Base-by-base conservation (phyloP, 1,140 invertebrate species). In the Brachionus manjavacas region DNA sequence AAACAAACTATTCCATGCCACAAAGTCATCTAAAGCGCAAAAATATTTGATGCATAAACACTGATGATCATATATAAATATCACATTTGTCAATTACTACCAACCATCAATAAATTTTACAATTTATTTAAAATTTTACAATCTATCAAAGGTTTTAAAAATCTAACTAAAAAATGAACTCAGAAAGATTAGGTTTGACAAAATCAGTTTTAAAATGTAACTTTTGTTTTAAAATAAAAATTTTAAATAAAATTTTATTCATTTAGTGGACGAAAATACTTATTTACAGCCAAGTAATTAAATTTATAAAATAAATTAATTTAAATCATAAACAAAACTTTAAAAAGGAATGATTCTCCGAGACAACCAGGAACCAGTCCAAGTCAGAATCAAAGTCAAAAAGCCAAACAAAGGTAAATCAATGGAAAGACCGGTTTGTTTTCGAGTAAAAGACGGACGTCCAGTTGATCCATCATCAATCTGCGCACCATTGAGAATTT, bases 1-100 rank as follows among this genome's bases (percentile, higher is more conserved):
- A 68, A 72, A 41, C 68, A 72, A 72, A 72, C 68, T 72, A 72
- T 72, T 72, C 68, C 68, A 72, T 39, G 66, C 66, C 31, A 41
- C n/a, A 35, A 72, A 72, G 39, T 39, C 68, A 41, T 72, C 16
- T 39, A 16, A 41, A 68, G 16, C 16, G 39, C 28, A 72, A 72
- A 72, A 72, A 72, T 72, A 72, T 72, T 72, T 72, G 68, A 41
- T 72, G 68, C 68, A 72, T 72, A 72, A 72, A 72, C 66, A 68
- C 25, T n/a, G 31, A 41, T 4, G 16, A 35, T 41, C 9, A 39
- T 72, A 72, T 72, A 72, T 72, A 72, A 72, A 72, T 72, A 72
- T 72, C 68, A 39, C 68, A 72, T 72, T 72, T 72, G 16, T 41
- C 68, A 72, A 72, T 39, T 72, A 60, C n/a, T 9, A 60, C n/a